Conservation (phyloP, 2,797 vertebrate genomes). For the Enteromius unitaeniatus region DNA sequence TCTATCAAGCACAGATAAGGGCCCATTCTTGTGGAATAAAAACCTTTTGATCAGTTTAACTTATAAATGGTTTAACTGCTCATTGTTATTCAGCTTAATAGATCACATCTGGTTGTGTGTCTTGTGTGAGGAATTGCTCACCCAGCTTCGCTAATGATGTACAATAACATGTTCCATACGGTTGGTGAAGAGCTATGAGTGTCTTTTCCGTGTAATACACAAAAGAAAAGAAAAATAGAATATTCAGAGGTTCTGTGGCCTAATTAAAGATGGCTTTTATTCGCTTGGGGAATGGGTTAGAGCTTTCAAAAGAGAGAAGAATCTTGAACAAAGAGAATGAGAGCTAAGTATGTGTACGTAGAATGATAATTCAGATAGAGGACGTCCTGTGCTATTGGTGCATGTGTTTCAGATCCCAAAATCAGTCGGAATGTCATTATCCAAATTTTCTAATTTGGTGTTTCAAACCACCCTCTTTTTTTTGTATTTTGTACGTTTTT, state of each 20-base stretch:
- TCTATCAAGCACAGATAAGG: constrained; percentile 13
- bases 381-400: background rate
- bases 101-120: constrained; percentile 23
- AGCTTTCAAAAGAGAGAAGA: constrained; percentile 23
- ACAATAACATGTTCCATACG: constrained; percentile 40
- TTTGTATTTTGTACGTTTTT: background rate
- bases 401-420: background rate
- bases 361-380: constrained; percentile 6
- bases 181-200: constrained; percentile 42
- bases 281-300: constrained; percentile 15
- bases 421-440: background rate
- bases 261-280: constrained; percentile 44
- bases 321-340: constrained; percentile 19
- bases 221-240: constrained; percentile 29
- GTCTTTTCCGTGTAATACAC: constrained; percentile 20
- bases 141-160: constrained; percentile 22
- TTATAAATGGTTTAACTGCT: constrained; percentile 33
- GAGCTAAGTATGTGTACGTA: background rate
- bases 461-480: background rate
- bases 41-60: background rate
- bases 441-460: background rate
- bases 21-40: constrained; percentile 21
- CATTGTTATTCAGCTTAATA: constrained; percentile 37
- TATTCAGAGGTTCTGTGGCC: constrained; percentile 34
- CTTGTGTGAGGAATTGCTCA: constrained; percentile 25